Evolutionary conservation across 1,140 invertebrate species (phyloP).

Genomic region (Panulirus ornatus): DNA sequence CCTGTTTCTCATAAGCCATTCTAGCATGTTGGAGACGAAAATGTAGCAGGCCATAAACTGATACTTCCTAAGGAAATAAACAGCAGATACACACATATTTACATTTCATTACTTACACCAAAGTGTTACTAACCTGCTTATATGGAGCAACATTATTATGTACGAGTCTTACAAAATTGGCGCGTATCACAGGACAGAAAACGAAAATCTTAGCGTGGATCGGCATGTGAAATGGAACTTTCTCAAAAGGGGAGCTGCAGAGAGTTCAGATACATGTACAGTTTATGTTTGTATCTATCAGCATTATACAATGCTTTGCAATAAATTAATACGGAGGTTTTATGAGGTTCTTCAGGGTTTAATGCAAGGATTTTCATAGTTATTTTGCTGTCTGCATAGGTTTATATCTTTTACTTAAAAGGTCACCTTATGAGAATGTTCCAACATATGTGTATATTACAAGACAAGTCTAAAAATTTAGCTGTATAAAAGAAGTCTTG

Average conservation of each 20-base stretch:
- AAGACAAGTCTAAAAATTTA: slow-evolving; percentile 66
- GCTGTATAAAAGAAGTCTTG: slow-evolving; percentile 70
- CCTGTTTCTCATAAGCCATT: background rate
- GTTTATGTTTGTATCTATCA: slow-evolving; percentile 6
- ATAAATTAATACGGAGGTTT: background rate
- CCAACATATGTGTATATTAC: slow-evolving; percentile 65
- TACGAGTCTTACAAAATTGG: slow-evolving; percentile 73
- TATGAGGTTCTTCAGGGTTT: too few species aligned
- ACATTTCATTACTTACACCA: slow-evolving; percentile 65
- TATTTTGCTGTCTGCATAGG: too few species aligned
- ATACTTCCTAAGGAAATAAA: slow-evolving; percentile 62
- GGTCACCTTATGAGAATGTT: slow-evolving; percentile 65
- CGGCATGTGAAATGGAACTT: slow-evolving; percentile 71
- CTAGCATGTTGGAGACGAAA: slow-evolving; percentile 39
- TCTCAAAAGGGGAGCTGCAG: slow-evolving; percentile 56
- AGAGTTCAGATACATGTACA: slow-evolving; percentile 16
- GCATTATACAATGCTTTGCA: background rate
- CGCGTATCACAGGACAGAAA: slow-evolving; percentile 73
- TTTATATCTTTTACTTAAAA: background rate
- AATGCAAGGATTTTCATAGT: too few species aligned
- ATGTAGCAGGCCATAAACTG: slow-evolving; percentile 48
- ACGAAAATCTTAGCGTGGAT: slow-evolving; percentile 71
- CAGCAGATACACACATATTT: slow-evolving; percentile 70
- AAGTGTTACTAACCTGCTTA: slow-evolving; percentile 69
- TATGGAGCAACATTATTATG: slow-evolving; percentile 69